Base-by-base conservation (phyloP, 2,113 vertebrate genomes). In the Sarotherodon lohbergeri region DNA sequence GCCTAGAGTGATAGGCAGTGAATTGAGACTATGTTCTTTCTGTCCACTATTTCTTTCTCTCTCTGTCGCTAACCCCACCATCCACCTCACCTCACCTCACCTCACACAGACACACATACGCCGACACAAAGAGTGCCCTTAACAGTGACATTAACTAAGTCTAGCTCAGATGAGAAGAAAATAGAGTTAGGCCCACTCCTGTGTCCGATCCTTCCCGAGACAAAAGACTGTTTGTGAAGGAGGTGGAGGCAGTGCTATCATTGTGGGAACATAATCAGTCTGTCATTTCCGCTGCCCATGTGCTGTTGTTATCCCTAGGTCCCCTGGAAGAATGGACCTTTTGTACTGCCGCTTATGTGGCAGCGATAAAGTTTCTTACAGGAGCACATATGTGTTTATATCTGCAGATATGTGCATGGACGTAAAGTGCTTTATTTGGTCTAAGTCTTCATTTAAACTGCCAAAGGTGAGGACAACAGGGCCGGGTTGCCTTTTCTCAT, bases 191-290 rank as follows among this genome's bases (percentile, higher is more conserved):
- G 89, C 86, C 46, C 11, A 22, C 82, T 92, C 82, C 90, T 91
- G 89, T 93, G 92, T 92, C 92, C 94, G 93, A 95, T 95, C 93
- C 96, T 94, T 93, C 94, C 13, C 19, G 54, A 95, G 91, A 98
- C 98, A 98, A 98, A 98, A 97, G 97, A 94, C 95, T 96, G 96
- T 97, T 97, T 98, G 97, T 98, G 97, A 97, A 96, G 89, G 95
- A 95, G 95, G 96, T 94, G 95, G 96, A 96, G 95, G 97, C 96
- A 97, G 96, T 96, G 96, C 97, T 98, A 98, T 98, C 97, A 97
- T 97, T 98, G 97, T 97, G 97, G 97, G 97, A 98, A 98, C 97
- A 97, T 98, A 98, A 98, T 98, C 98, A 97, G 97, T 94, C 97
- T 97, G 97, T 97, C 97, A 97, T 99, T 99, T 99, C 97, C 97